These are phyloP conservation scores for Edolisoma coerulescens DNA, from an alignment of 2,113 vertebrate species.

Conservation along the genomic window DNA sequence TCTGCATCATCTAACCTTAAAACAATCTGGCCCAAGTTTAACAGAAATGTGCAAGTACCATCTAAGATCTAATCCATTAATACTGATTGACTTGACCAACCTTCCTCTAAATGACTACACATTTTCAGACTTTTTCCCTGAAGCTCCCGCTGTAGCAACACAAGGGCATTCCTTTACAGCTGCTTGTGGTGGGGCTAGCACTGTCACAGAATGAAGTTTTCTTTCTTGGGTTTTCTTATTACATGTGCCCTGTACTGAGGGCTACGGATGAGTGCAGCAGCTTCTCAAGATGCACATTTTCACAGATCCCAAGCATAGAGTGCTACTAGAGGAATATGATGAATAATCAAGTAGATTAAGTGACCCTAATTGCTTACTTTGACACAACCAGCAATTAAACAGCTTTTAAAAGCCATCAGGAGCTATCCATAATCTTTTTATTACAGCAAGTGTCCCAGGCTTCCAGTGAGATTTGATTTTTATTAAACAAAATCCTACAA, in stretches of 20 bases:
- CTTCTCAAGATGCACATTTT: neutral
- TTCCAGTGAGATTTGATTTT: conserved; percentile 56
- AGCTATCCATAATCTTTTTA: conserved; percentile 10
- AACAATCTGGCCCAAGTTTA: neutral
- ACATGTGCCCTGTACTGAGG: neutral
- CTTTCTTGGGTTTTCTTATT: neutral
- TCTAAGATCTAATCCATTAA: neutral
- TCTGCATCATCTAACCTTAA: neutral
- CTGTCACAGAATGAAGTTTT: neutral
- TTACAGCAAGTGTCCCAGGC: neutral
- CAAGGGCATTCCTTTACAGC: neutral
- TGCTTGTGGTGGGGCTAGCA: neutral
- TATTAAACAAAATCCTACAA: conserved; percentile 10
- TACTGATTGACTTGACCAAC: neutral
- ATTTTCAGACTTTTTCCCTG: neutral
- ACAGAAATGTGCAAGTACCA: neutral
- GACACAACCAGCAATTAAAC: conserved; percentile 24
- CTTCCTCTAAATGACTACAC: neutral
- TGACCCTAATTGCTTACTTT: conserved; percentile 37
- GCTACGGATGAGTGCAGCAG: neutral
- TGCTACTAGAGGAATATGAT: neutral
- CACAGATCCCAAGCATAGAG: neutral
- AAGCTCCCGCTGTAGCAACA: neutral
- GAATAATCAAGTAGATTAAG: conserved; percentile 28
- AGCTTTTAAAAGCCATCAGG: conserved; percentile 37